These are phyloP conservation scores for Scaeva pyrastri DNA, from an alignment of 2,888 invertebrate genomes.

Conservation along the genomic window DNA sequence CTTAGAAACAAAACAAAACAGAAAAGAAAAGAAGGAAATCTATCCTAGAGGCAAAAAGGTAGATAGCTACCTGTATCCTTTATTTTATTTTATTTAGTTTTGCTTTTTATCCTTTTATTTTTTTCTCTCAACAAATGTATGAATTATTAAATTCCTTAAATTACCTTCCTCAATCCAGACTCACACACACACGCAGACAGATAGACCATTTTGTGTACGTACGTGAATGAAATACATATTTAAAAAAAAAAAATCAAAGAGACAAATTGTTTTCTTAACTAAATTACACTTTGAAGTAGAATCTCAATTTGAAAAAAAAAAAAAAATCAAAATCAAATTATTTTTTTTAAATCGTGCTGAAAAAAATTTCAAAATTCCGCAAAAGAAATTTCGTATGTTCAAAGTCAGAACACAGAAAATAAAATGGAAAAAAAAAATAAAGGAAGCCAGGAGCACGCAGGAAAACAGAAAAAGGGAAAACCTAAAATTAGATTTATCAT, in stretches of 20 bases:
- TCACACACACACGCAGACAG: not conserved
- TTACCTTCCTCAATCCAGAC: constrained; percentile 14
- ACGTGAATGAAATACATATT: constrained; percentile 18
- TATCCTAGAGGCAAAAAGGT: constrained; percentile 2
- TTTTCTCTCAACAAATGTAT: not conserved
- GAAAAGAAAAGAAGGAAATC: not conserved
- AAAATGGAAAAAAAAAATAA: not conserved
- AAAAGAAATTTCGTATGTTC: not conserved
- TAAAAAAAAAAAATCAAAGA: not conserved
- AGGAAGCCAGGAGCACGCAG: not conserved
- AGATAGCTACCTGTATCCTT: not conserved
- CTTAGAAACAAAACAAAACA: not conserved
- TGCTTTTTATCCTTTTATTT: not conserved
- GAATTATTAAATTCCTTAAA: constrained; percentile 35
- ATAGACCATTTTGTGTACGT: not conserved
- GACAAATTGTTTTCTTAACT: constrained; percentile 52
- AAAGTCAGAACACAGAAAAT: not conserved
- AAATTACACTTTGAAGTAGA: constrained; percentile 25
- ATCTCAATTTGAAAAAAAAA: not conserved
- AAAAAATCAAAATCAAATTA: constrained; percentile 18
- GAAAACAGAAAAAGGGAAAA: constrained; percentile 4
- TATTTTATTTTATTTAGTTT: not conserved
- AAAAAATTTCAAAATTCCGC: not conserved
- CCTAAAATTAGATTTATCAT: constrained; percentile 17
- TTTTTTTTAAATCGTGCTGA: constrained; percentile 22